phyloP scores from a whole-genome alignment of 2,113 vertebrate genomes.

The Syngnathus scovelli region DNA sequence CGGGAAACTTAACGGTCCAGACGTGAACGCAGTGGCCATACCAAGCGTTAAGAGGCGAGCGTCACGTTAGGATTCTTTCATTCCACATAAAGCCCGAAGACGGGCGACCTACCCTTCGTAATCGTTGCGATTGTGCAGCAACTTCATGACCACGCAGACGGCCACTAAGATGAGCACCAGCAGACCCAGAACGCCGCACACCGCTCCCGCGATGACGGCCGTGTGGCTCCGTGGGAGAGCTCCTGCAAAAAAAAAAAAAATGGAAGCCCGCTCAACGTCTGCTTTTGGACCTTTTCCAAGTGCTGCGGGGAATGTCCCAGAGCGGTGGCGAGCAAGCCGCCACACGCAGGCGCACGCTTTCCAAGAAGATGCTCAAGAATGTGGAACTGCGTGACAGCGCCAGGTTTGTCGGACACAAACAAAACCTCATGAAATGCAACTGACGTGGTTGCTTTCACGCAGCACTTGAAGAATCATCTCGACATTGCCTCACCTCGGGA shows the following conservation, averaged over 20 bases:
- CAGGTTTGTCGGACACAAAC: no score
- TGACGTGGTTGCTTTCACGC: no score
- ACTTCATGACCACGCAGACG: constrained; percentile 76
- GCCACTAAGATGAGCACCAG: constrained; percentile 75
- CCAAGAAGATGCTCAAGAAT: neutral
- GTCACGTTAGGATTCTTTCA: no score
- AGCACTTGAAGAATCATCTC: no score
- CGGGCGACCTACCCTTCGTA: constrained; percentile 81
- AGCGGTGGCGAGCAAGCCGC: neutral
- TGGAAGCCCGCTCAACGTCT: no score
- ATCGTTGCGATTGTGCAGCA: constrained; percentile 75
- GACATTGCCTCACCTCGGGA: constrained; percentile 74
- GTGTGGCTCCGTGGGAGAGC: constrained; percentile 61
- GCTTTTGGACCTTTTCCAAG: neutral
- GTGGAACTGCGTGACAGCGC: neutral
- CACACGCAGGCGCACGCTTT: neutral
- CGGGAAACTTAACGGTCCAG: neutral
- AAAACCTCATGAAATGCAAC: no score
- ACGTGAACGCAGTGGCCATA: neutral
- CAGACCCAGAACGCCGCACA: constrained; percentile 75
- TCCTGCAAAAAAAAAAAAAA: constrained; percentile 39
- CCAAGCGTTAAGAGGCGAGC: neutral
- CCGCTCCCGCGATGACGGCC: constrained; percentile 74
- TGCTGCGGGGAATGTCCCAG: neutral
- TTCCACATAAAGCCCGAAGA: neutral